Evolutionary conservation across 2,888 invertebrate species (phyloP), one percentile per base, ranked within the genome.

Genomic region (Protophormia terraenovae): DNA sequence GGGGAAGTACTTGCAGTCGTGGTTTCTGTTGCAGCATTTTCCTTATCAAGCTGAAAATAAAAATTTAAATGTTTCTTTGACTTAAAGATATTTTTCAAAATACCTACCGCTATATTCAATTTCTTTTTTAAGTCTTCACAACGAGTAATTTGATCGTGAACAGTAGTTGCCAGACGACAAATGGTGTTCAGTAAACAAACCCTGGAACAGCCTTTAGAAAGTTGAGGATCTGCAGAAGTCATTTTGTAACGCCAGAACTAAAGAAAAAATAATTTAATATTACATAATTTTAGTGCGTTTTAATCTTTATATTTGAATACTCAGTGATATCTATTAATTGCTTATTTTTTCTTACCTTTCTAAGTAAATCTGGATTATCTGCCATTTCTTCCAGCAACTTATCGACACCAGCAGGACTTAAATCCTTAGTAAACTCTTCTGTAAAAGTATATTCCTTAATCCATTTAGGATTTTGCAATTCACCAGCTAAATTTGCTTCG

Each of bases 391-490:
- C 8, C 2, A 50, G 22, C 22, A 50, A 19, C 8, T 50, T 50
- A 22, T 50, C 50, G 22, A 50, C 5, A 8, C 50, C 50, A 7
- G 50, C 50, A 8, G 50, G 50, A 50, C 50, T 50, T 2, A 50
- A 19, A 22, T 50, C 50, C 0, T 19, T 22, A 8, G 50, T 50
- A 19, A 50, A 50, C 4, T 19, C 22, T 22, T 50, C 50, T 1
- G 50, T 10, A 10, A 50, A 50, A 8, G 50, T 19, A 50, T 50
- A 50, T 22, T 96, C 94, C 90, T 95, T 94, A 89, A 94, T 94
- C 97, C 97, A 97, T 7, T 93, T 92, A 0, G 97, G 96, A 22
- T 93, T 91, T 75, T 92, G 87, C 60, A 92, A 88, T 2, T 94
- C 89, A 0, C 94, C 94, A 0, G 93, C 92, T 10, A 94, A 89